These are phyloP conservation scores for Neoitamus cyanurus DNA, from an alignment of 2,888 invertebrate species.

Conservation along the genomic window DNA sequence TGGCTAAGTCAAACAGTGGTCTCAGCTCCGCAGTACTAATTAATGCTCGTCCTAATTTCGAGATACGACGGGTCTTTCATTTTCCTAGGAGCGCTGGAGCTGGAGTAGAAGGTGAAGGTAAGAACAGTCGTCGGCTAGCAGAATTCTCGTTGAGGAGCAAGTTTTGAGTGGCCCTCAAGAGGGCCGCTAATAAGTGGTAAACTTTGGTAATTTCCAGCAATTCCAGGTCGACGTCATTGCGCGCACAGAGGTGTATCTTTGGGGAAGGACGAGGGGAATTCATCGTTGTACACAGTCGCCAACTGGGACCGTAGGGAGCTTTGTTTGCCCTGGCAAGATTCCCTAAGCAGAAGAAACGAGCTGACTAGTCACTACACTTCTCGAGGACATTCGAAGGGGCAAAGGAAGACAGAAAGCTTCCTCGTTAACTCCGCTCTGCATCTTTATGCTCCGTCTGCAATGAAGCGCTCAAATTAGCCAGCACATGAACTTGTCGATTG, in stretches of 20 bases:
- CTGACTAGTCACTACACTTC: not conserved
- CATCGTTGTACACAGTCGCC: not conserved
- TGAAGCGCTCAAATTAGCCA: slow-evolving; percentile 11
- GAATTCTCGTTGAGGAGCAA: not conserved
- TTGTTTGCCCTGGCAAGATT: not conserved
- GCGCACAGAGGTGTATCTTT: not conserved
- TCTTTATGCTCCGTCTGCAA: not conserved
- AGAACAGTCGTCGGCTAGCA: not conserved
- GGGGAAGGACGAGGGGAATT: not conserved
- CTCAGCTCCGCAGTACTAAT: slow-evolving; percentile 6
- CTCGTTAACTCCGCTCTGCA: not conserved
- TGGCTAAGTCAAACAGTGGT: slow-evolving; percentile 29
- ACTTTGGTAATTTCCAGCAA: slow-evolving; percentile 27
- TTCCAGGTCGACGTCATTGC: slow-evolving; percentile 3
- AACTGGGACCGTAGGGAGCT: not conserved
- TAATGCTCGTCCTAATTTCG: slow-evolving; percentile 30
- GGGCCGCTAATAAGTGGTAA: slow-evolving; percentile 29
- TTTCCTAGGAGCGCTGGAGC: not conserved
- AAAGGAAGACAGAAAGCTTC: not conserved
- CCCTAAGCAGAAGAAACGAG: not conserved
- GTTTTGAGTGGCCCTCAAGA: slow-evolving; percentile 22
- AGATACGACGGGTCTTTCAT: slow-evolving; percentile 2
- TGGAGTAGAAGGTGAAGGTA: slow-evolving; percentile 15
- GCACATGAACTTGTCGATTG: not conserved
- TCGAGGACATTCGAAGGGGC: not conserved